These are phyloP conservation scores for Trachemys scripta DNA, from an alignment of 2,113 vertebrate genomes.

Conservation along the genomic window DNA sequence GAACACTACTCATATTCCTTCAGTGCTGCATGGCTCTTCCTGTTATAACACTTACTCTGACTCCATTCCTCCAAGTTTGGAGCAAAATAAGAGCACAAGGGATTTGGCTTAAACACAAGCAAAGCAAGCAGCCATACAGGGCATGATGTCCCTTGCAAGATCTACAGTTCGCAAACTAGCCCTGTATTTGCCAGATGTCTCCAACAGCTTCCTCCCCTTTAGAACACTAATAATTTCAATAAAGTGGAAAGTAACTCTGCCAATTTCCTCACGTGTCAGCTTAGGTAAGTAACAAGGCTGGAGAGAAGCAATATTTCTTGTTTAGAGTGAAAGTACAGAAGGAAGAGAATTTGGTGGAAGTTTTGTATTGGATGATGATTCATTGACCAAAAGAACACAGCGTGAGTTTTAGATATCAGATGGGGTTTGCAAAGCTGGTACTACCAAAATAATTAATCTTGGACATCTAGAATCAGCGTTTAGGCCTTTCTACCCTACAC, in stretches of 20 bases:
- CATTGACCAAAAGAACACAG: rapidly evolving
- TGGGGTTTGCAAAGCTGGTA: neutral
- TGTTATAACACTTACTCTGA: rapidly evolving
- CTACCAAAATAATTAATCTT: neutral
- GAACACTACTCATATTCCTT: neutral
- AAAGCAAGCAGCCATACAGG: neutral
- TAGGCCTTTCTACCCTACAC: neutral
- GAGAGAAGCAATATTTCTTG: neutral
- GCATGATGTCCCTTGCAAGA: neutral
- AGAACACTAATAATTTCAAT: neutral
- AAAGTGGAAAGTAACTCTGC: neutral
- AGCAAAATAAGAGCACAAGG: neutral
- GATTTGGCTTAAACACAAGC: neutral
- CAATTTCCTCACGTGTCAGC: neutral
- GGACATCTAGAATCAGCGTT: rapidly evolving
- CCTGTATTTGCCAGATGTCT: neutral
- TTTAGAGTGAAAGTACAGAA: neutral
- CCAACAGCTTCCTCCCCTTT: neutral
- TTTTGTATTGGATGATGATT: neutral
- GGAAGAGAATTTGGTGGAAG: neutral
- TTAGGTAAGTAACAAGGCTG: neutral
- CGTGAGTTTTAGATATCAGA: neutral
- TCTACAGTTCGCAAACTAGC: neutral
- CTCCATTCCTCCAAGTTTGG: rapidly evolving
- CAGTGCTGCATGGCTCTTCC: neutral